A percentile compares a stretch with the other conserved stretches of the same genome.
phyloP scores from a whole-genome alignment of 2,888 invertebrate genomes.

The Sarcophaga subvicina region DNA sequence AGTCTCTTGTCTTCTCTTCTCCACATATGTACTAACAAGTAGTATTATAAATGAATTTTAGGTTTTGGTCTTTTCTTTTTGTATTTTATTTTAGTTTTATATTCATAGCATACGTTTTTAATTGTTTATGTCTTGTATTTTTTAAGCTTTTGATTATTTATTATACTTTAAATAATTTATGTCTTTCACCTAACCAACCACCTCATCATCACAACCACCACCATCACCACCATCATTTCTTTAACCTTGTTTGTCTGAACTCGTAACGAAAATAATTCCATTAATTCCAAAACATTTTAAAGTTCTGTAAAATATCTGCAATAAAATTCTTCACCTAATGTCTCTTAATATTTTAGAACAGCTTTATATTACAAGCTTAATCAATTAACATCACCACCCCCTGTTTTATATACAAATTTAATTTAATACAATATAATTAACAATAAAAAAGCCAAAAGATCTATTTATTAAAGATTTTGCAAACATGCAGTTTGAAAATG shows the following conservation, averaged over 20 bases:
- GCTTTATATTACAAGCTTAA: slow-evolving; percentile 50
- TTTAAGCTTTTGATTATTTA: not conserved
- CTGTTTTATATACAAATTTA: slow-evolving; percentile 26
- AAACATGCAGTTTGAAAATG: slow-evolving; percentile 36
- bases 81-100: too few species aligned
- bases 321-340: slow-evolving; percentile 43
- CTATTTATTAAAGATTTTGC: slow-evolving; percentile 69
- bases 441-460: slow-evolving; percentile 77
- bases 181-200: not conserved
- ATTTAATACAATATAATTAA: slow-evolving; percentile 67
- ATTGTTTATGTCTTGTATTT: not conserved
- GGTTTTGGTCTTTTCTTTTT: too few species aligned
- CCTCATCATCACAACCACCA: not conserved
- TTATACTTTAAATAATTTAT: not conserved
- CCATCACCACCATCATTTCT: slow-evolving; percentile 14
- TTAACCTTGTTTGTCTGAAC: slow-evolving; percentile 13
- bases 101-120: too few species aligned
- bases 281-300: too few species aligned
- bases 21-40: too few species aligned
- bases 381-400: slow-evolving; percentile 27
- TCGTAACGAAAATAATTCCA: not conserved
- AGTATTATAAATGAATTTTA: too few species aligned
- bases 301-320: slow-evolving; percentile 15
- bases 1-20: not conserved
- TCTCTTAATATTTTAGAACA: slow-evolving; percentile 19